These are phyloP conservation scores for Panorpa germanica DNA, from an alignment of 2,888 invertebrate genomes.

Conservation along the genomic window DNA sequence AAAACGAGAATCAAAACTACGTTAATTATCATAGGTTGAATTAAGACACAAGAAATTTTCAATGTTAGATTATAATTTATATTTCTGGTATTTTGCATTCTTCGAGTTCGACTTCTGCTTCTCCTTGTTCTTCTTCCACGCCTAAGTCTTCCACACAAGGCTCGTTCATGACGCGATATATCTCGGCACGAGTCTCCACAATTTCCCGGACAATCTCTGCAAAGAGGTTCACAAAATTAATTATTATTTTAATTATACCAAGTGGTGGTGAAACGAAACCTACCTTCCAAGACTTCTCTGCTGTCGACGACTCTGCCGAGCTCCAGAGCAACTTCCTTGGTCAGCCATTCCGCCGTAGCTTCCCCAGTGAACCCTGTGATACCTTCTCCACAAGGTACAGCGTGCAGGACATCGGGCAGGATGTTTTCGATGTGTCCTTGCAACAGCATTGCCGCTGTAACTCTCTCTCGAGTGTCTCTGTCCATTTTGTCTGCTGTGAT, in stretches of 20 bases:
- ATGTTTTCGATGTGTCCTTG: slow-evolving; percentile 76
- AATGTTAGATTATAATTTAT: no score
- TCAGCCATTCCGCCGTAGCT: slow-evolving; percentile 54
- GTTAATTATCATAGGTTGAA: no score
- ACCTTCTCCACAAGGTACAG: slow-evolving; percentile 31
- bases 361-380: background rate
- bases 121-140: no score
- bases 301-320: slow-evolving; percentile 66
- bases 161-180: no score
- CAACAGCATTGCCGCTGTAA: slow-evolving; percentile 64
- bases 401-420: slow-evolving; percentile 66
- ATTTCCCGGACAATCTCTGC: slow-evolving; percentile 61
- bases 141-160: no score
- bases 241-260: slow-evolving; percentile 3
- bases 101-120: no score
- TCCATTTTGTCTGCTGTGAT: slow-evolving; percentile 41
- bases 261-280: slow-evolving; percentile 12
- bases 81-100: no score
- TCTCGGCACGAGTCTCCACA: slow-evolving; percentile 50
- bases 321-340: slow-evolving; percentile 61
- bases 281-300: slow-evolving; percentile 59
- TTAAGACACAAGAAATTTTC: no score
- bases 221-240: slow-evolving; percentile 11
- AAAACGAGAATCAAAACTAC: no score
- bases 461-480: slow-evolving; percentile 59